These are phyloP conservation scores for Philopotamus ludificatus DNA, from an alignment of 1,140 invertebrate species.

Conservation along the genomic window DNA sequence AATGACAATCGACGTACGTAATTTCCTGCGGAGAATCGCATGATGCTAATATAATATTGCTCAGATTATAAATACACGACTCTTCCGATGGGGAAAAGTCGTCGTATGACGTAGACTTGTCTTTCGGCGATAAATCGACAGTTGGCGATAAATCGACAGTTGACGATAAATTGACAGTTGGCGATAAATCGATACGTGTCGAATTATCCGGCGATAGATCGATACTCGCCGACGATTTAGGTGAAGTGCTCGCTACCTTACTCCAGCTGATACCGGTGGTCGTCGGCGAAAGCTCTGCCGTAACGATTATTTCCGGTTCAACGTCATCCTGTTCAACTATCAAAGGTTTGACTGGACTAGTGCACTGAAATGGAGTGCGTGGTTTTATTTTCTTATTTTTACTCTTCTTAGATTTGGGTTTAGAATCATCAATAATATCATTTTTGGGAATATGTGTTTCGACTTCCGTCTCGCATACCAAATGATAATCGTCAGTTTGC, in stretches of 20 bases:
- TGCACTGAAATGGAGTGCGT: not conserved
- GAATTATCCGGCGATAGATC: not conserved
- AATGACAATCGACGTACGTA: slow-evolving; percentile 55
- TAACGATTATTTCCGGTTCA: not conserved
- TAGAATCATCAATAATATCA: slow-evolving; percentile 44
- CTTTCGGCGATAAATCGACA: no score
- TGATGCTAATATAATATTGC: slow-evolving; percentile 53
- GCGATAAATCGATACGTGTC: not conserved
- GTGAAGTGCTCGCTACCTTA: not conserved
- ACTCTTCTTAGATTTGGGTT: slow-evolving; percentile 49
- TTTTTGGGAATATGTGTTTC: slow-evolving; percentile 6
- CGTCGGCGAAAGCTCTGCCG: not conserved
- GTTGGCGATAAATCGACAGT: no score
- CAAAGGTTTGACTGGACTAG: not conserved
- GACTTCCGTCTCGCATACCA: not conserved
- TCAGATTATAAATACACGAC: slow-evolving; percentile 49
- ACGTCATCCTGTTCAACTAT: not conserved
- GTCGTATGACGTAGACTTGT: no score
- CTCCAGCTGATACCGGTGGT: slow-evolving; percentile 4
- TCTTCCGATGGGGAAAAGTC: slow-evolving; percentile 43
- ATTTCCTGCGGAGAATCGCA: slow-evolving; percentile 49
- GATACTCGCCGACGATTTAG: not conserved
- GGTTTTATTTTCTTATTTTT: slow-evolving; percentile 44
- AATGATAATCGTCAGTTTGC: not conserved
- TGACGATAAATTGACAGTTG: no score